phyloP scores from a whole-genome alignment of 2,888 invertebrate species.

The Imbricaverruca yamaguchii region DNA sequence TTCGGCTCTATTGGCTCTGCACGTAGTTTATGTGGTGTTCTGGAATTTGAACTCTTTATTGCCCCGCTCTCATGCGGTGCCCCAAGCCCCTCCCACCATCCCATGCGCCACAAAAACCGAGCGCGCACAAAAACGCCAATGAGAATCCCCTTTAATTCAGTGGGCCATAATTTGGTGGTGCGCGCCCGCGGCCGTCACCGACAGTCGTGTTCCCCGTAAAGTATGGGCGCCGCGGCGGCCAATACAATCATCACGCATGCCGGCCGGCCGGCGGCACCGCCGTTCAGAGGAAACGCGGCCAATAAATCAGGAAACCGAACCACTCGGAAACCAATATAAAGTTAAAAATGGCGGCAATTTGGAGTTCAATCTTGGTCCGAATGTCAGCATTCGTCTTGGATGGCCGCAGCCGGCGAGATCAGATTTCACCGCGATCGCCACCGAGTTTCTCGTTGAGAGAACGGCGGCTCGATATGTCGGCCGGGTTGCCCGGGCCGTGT shows the following conservation, averaged over 20 bases:
- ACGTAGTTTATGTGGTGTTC: conserved; percentile 37
- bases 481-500: too few species aligned
- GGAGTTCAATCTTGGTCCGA: neutral
- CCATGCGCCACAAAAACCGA: conserved; percentile 44
- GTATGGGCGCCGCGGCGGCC: conserved; percentile 77
- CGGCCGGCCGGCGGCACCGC: neutral
- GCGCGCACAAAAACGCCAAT: conserved; percentile 36
- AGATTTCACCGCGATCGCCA: neutral
- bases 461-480: too few species aligned
- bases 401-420: neutral
- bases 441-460: neutral
- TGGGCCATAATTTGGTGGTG: conserved; percentile 26
- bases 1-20: conserved; percentile 26
- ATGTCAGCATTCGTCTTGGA: neutral
- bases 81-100: conserved; percentile 39
- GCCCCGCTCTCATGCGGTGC: conserved; percentile 34
- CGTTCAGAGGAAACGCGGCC: neutral
- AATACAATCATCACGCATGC: conserved; percentile 67
- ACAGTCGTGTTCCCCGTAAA: conserved; percentile 69
- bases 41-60: conserved; percentile 32
- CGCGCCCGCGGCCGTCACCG: conserved; percentile 72
- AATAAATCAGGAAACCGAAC: conserved; percentile 5
- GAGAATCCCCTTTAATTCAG: neutral
- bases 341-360: conserved; percentile 16
- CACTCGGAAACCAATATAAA: conserved; percentile 9